phyloP scores from a whole-genome alignment of 30 jellyfish, hydroid and myxozoan genomes.

The Cassiopea xamachana region DNA sequence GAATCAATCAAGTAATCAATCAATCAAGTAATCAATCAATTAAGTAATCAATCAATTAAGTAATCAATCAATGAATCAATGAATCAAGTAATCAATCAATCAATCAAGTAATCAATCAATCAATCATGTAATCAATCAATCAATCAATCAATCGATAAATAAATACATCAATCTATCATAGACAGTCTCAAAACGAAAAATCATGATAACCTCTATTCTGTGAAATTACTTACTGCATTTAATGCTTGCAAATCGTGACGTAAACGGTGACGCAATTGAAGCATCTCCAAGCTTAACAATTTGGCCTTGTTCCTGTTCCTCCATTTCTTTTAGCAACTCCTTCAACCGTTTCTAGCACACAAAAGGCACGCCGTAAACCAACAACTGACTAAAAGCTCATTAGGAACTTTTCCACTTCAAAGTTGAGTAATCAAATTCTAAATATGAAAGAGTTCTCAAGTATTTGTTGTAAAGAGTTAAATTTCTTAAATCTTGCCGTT shows the following conservation, averaged over 20 bases:
- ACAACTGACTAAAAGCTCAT: too few species aligned
- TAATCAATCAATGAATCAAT: too few species aligned
- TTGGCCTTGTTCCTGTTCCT: constrained; percentile 89
- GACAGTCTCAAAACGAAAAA: neutral
- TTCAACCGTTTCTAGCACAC: constrained; percentile 81
- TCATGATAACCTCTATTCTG: neutral
- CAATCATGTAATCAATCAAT: neutral
- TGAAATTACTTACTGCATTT: constrained; percentile 68
- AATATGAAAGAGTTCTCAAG: too few species aligned
- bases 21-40: too few species aligned
- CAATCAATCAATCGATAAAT: neutral
- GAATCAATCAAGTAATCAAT: too few species aligned
- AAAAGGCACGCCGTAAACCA: neutral
- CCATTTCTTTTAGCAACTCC: constrained; percentile 91
- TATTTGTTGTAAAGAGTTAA: too few species aligned
- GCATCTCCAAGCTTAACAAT: constrained; percentile 99
- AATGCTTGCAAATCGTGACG: constrained; percentile 88
- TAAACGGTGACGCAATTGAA: constrained; percentile 99
- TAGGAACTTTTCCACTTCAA: too few species aligned
- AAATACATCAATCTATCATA: neutral
- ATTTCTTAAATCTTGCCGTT: too few species aligned
- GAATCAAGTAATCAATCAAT: too few species aligned
- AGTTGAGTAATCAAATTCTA: too few species aligned
- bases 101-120: too few species aligned
- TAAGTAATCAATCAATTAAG: too few species aligned